Base-by-base conservation (phyloP, 2,113 vertebrate genomes). In the Ranitomeya variabilis region DNA sequence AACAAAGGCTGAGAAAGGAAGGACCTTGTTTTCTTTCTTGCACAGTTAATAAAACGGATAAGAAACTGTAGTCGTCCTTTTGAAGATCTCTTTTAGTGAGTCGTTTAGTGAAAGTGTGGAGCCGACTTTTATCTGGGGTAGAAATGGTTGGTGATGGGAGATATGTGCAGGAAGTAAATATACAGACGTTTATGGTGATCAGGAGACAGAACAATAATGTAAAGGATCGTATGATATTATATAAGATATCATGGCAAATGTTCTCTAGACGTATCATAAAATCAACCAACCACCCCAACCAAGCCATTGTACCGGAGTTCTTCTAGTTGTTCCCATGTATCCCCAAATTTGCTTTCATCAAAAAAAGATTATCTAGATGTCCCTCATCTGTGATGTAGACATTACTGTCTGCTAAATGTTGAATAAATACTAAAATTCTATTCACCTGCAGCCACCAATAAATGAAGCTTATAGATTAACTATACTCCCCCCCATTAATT, bases 31-130 rank as follows among this genome's bases (percentile, higher is more conserved):
- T 89, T 88, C 67, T 83, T 78, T 67, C 80, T 73, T 66, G 1
- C 87, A 77, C 87, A 88, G 80, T 89, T 89, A 89, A 89, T 88
- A 88, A 89, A 88, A 89, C 23, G 87, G 86, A 87, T 79, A 80
- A 69, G 86, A 69, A 80, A 69, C 77, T 76, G 67, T 71, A 64
- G 67, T 71, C 21, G 26, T 55, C 54, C 79, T 59, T 89, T 88
- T 88, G 87, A 88, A 88, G 87, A 83, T 88, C 55, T 83, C 26
- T 81, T 57, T 71, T 78, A 78, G 54, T 74, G 83, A 59, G 83
- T 31, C 67, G 51, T 74, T 86, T 80, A 88, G 87, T 77, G 87
- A 89, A 89, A 89, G 87, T 89, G 80, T 37, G 57, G 80, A 89
- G 71, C 26, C 23, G 66, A 57, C 78, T 82, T 87, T 81, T 82